phyloP scores from a whole-genome alignment of 2,797 vertebrate species.

The Enteromius unitaeniatus region DNA sequence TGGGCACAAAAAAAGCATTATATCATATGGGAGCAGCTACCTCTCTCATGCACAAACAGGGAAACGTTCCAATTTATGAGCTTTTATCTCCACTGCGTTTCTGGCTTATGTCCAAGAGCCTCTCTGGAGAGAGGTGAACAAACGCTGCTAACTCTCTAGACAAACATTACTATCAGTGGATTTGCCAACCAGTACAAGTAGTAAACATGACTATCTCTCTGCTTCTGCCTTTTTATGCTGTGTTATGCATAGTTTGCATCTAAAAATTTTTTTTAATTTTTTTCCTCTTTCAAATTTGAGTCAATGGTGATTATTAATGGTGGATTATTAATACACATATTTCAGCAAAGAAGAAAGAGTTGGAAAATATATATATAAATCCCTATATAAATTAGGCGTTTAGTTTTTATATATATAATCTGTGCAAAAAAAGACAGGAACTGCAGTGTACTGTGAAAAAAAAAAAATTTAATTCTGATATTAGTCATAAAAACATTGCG shows the following conservation, averaged over 20 bases:
- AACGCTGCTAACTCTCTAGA: conserved; percentile 38
- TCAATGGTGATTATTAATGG: neutral
- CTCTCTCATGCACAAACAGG: conserved; percentile 20
- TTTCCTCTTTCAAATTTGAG: neutral
- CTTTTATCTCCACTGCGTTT: conserved; percentile 35
- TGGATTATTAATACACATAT: neutral
- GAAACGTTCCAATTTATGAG: conserved; percentile 40
- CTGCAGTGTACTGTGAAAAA: neutral
- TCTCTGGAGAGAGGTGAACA: conserved; percentile 15
- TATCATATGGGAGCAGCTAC: conserved; percentile 27
- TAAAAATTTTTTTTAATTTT: neutral
- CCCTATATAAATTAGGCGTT: neutral
- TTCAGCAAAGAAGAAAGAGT: neutral
- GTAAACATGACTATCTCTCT: neutral
- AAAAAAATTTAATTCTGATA: neutral
- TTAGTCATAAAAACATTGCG: neutral
- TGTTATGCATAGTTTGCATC: neutral
- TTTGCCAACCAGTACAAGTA: conserved; percentile 21
- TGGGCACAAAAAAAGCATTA: neutral
- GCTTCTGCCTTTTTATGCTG: conserved; percentile 11
- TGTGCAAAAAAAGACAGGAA: neutral
- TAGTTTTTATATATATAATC: neutral
- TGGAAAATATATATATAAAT: neutral
- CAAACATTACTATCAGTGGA: conserved; percentile 25
- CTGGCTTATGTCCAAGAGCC: conserved; percentile 16